A percentile compares a stretch with the other conserved stretches of the same genome.
These are phyloP conservation scores for Mus musculus DNA, from an alignment of 2,113 vertebrate species.

Conservation along the genomic window DNA sequence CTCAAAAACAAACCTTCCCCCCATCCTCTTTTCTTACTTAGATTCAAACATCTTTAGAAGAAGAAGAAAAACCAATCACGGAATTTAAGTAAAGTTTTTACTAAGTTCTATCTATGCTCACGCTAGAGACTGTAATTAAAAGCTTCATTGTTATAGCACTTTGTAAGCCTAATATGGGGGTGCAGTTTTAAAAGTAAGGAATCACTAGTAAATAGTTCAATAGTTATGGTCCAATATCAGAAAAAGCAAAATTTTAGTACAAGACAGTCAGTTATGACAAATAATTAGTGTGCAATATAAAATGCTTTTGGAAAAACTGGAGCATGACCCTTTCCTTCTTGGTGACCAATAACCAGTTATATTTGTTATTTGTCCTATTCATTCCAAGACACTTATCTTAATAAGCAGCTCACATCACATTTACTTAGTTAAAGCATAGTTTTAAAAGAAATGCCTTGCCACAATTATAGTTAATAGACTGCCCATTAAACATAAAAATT, in stretches of 20 bases:
- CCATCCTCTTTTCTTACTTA: background rate
- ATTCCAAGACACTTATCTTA: slow-evolving; percentile 63
- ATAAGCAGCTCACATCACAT: slow-evolving; percentile 7
- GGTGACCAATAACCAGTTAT: slow-evolving; percentile 35
- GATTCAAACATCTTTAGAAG: slow-evolving; percentile 80
- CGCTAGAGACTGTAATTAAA: slow-evolving; percentile 85
- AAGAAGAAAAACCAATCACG: slow-evolving; percentile 81
- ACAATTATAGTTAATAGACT: slow-evolving; percentile 63
- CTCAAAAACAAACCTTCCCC: slow-evolving; percentile 84
- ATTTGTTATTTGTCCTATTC: slow-evolving; percentile 57
- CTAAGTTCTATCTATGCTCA: slow-evolving; percentile 84
- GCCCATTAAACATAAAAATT: slow-evolving; percentile 65
- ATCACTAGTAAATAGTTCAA: slow-evolving; percentile 86
- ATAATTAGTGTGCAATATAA: slow-evolving; percentile 78
- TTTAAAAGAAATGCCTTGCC: slow-evolving; percentile 63
- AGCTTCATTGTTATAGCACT: slow-evolving; percentile 84
- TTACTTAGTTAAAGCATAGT: slow-evolving; percentile 59
- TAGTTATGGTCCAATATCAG: slow-evolving; percentile 81
- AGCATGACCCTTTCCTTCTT: slow-evolving; percentile 77
- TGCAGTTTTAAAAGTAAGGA: slow-evolving; percentile 88
- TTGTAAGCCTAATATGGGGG: slow-evolving; percentile 85
- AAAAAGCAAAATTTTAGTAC: slow-evolving; percentile 82
- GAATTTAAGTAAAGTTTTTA: slow-evolving; percentile 86
- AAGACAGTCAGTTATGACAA: slow-evolving; percentile 80
- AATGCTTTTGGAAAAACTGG: slow-evolving; percentile 74